These are phyloP conservation scores for Arion vulgaris DNA, from an alignment of 1,140 invertebrate genomes.

Conservation along the genomic window DNA sequence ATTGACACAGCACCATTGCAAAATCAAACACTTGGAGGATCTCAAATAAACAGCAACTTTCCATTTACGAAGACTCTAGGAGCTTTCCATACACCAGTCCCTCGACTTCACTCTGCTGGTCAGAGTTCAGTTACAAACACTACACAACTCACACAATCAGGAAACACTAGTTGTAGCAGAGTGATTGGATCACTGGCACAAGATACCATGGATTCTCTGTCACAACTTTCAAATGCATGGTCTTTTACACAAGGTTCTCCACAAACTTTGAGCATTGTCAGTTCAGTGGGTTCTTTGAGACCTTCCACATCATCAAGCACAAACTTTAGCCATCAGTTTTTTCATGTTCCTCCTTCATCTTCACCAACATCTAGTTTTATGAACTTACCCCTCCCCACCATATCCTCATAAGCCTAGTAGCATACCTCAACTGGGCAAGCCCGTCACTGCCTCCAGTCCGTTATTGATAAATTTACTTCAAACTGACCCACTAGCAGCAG, in stretches of 20 bases:
- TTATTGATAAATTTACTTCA: slow-evolving; percentile 91
- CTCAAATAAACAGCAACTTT: slow-evolving; percentile 15
- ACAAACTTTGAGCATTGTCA: background rate
- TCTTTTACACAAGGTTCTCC: background rate
- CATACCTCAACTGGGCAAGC: slow-evolving; percentile 63
- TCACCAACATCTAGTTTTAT: slow-evolving; percentile 47
- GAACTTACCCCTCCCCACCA: slow-evolving; percentile 63
- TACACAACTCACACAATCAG: background rate
- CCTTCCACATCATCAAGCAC: slow-evolving; percentile 26
- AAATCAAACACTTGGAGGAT: slow-evolving; percentile 19
- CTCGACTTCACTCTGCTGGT: slow-evolving; percentile 26
- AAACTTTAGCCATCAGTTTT: background rate
- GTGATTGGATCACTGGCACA: background rate
- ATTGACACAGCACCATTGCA: slow-evolving; percentile 2
- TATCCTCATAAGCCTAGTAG: slow-evolving; percentile 60
- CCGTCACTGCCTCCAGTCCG: slow-evolving; percentile 79
- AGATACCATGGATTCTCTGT: background rate
- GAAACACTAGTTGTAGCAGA: slow-evolving; percentile 51
- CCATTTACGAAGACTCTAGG: slow-evolving; percentile 23
- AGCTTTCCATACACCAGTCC: slow-evolving; percentile 20
- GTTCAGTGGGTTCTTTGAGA: background rate
- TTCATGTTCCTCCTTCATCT: slow-evolving; percentile 39
- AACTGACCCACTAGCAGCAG: slow-evolving; percentile 77
- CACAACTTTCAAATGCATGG: background rate
- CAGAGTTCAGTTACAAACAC: slow-evolving; percentile 16